Evolutionary conservation across 2,797 vertebrate species (phyloP).

Genomic region (Acipenser oxyrinchus): DNA sequence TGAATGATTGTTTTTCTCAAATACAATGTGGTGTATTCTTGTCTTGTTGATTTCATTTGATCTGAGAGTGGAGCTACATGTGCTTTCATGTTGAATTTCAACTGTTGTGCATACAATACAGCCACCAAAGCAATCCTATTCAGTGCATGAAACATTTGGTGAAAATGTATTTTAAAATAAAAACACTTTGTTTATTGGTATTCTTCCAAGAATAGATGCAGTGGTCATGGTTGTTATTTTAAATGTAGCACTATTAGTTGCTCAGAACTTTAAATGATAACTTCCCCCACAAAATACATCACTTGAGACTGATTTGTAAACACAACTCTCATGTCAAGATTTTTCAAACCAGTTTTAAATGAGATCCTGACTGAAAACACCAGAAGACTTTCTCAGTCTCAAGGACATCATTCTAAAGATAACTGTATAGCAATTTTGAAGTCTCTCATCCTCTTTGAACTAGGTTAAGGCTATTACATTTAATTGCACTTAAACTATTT

Average conservation of each 20-base stretch:
- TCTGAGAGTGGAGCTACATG: too few species aligned
- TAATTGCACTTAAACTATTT: slow-evolving; percentile 36
- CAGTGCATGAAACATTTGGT: too few species aligned
- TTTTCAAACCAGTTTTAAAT: slow-evolving; percentile 33
- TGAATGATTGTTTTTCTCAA: too few species aligned
- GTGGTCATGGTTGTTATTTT: slow-evolving; percentile 12
- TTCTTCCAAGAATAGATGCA: slow-evolving; percentile 54
- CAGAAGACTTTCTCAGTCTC: slow-evolving; percentile 32
- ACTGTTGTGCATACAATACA: too few species aligned
- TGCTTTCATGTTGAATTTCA: too few species aligned
- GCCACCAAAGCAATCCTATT: too few species aligned
- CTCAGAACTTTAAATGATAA: slow-evolving; percentile 16
- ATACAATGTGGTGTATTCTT: too few species aligned
- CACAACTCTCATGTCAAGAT: not conserved
- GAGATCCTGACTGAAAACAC: slow-evolving; percentile 29
- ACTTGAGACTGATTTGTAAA: slow-evolving; percentile 22
- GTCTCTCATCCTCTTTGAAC: slow-evolving; percentile 17
- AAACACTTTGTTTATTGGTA: slow-evolving; percentile 33
- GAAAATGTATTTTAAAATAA: too few species aligned
- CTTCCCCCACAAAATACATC: slow-evolving; percentile 1
- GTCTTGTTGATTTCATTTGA: too few species aligned
- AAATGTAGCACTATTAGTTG: slow-evolving; percentile 20
- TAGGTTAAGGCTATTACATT: slow-evolving; percentile 28
- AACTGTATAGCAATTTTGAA: slow-evolving; percentile 25
- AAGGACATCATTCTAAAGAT: slow-evolving; percentile 28